phyloP scores from a whole-genome alignment of 2,888 invertebrate species.

The Escarpia spicata region DNA sequence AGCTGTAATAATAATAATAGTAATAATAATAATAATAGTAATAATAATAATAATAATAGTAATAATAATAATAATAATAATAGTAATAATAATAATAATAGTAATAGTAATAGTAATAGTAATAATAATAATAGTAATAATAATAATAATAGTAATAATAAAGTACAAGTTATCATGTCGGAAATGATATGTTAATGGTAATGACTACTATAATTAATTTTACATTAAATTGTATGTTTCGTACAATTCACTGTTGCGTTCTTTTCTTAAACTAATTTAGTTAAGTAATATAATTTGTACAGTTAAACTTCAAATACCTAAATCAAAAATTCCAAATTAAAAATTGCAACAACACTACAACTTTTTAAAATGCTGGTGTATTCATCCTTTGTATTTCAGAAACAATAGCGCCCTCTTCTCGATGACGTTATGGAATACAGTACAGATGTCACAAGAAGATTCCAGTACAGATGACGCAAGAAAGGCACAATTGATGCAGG shows the following conservation, averaged over 20 bases:
- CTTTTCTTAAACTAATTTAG: neutral
- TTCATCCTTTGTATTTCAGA: neutral
- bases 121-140: neutral
- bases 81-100: too few species aligned
- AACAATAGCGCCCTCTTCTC: neutral
- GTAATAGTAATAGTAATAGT: neutral
- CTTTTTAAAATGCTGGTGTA: neutral
- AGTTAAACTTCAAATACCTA: neutral
- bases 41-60: neutral
- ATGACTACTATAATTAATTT: neutral
- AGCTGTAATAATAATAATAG: neutral
- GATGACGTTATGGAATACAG: neutral
- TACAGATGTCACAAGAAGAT: neutral
- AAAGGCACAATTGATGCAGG: neutral
- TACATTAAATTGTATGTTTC: neutral
- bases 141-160: neutral
- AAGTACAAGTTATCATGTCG: neutral
- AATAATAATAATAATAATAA: too few species aligned
- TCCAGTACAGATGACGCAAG: neutral
- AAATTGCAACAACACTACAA: neutral
- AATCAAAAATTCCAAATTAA: neutral
- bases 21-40: neutral
- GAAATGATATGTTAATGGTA: too few species aligned
- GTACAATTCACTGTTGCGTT: neutral
- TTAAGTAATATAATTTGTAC: neutral